A percentile compares a stretch with the other conserved stretches of the same genome.
Conservation (phyloP, 2,113 vertebrate species). For the Grallaria varia region DNA sequence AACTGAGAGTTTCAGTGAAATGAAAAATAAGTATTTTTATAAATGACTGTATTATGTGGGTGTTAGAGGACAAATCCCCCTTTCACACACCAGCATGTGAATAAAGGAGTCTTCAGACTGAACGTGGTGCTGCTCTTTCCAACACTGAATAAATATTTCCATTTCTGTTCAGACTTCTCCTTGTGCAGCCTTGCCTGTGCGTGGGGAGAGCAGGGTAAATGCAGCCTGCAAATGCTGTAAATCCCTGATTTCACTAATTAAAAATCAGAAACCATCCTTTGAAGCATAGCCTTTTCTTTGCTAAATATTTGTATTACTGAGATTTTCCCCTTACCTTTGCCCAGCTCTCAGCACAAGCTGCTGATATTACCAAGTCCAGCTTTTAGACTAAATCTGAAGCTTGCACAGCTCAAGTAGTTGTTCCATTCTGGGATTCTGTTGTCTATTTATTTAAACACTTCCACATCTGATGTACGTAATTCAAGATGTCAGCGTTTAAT, state of each 20-base stretch:
- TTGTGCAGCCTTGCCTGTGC: background rate
- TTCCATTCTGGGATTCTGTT: background rate
- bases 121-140: background rate
- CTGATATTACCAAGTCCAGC: background rate
- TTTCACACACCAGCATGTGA: background rate
- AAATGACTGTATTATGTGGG: rapidly evolving
- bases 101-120: background rate
- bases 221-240: background rate
- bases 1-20: background rate
- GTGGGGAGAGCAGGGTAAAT: background rate
- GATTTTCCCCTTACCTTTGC: background rate
- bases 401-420: background rate
- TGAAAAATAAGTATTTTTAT: rapidly evolving
- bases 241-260: background rate
- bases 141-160: background rate
- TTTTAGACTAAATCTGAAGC: background rate
- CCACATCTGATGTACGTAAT: rapidly evolving
- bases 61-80: background rate
- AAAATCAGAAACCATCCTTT: background rate
- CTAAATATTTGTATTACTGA: background rate
- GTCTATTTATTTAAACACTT: background rate
- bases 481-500: background rate
- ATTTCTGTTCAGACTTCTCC: background rate
- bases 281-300: background rate
- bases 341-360: background rate